Base-by-base conservation (phyloP, 2,797 vertebrate genomes). In the Glyptemys insculpta region DNA sequence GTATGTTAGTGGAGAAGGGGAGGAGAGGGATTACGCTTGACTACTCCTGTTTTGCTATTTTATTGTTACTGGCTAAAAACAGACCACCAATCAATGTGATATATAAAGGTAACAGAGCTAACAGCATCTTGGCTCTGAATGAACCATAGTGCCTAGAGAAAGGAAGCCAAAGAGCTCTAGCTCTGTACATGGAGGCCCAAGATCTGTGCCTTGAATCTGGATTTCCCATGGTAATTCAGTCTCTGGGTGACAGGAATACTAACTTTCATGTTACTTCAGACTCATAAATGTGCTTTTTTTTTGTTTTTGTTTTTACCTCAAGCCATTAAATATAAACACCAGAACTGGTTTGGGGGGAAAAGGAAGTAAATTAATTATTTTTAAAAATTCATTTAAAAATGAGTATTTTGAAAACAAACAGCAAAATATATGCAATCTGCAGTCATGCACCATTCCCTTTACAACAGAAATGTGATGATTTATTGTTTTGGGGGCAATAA, bases 41-140 rank as follows among this genome's bases (percentile, higher is more conserved):
- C 5, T 12, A 68, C n/a, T 37, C 9, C 4, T 68, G 18, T 41
- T 72, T 23, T 21, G 10, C n/a, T 72, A 37, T 65, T 65, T n/a
- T 19, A 65, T 37, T 21, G n/a, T 23, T 41, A 72, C 19, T 12
- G 19, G 65, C 65, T 41, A 72, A 37, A 72, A 72, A 72, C n/a
- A 37, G n/a, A 37, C n/a, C 19, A 21, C 19, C 5, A 72, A 41
- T 19, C 65, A 41, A 72, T 72, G 9, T 72, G 65, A 72, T 37
- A 72, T 23, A 23, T 37, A 41, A 37, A 37, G 19, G 19, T 41
- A 72, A 72, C n/a, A 23, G 65, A 72, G 65, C 37, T 21, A 7
- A 65, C 0, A 1, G 57, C 12, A 0, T 12, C 6, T 37, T 57
- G 49, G 34, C 59, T 72, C 44, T 27, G 31, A 31, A 72, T 4